These are phyloP conservation scores for Calameuta idolon DNA, from an alignment of 2,888 invertebrate genomes.

Conservation along the genomic window DNA sequence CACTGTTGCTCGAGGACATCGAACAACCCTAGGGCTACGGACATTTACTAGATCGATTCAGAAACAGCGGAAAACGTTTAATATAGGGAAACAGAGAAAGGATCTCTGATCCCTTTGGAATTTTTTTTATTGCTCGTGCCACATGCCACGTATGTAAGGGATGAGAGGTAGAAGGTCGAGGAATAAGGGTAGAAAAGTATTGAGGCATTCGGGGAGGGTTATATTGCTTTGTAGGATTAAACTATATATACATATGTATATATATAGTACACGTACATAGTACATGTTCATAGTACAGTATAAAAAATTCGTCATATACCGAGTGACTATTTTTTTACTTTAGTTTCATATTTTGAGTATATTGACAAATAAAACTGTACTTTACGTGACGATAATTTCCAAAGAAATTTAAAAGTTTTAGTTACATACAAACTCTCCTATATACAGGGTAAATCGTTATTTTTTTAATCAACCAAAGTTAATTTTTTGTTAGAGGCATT, in stretches of 20 bases:
- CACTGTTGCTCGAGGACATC: neutral
- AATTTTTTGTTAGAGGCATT: neutral
- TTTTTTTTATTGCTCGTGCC: neutral
- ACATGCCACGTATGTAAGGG: neutral
- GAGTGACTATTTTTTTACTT: neutral
- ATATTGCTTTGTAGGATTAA: slow-evolving; percentile 39
- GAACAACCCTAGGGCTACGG: neutral
- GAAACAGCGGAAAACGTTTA: neutral
- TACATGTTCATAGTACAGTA: too few relatives aligned
- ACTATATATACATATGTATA: slow-evolving; percentile 4
- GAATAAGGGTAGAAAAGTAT: slow-evolving; percentile 13
- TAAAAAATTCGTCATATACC: neutral
- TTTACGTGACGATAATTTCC: neutral
- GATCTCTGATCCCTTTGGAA: neutral
- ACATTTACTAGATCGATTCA: neutral
- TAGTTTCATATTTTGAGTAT: neutral
- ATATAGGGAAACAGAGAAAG: neutral
- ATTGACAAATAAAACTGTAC: neutral
- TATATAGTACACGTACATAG: neutral
- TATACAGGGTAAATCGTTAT: neutral
- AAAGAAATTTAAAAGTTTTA: neutral
- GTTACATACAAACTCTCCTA: neutral
- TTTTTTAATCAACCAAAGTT: neutral
- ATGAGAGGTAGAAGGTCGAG: neutral
- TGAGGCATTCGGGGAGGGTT: slow-evolving; percentile 25